These are phyloP conservation scores for Gallinago stenura DNA, from an alignment of 2,797 vertebrate species.

Conservation along the genomic window DNA sequence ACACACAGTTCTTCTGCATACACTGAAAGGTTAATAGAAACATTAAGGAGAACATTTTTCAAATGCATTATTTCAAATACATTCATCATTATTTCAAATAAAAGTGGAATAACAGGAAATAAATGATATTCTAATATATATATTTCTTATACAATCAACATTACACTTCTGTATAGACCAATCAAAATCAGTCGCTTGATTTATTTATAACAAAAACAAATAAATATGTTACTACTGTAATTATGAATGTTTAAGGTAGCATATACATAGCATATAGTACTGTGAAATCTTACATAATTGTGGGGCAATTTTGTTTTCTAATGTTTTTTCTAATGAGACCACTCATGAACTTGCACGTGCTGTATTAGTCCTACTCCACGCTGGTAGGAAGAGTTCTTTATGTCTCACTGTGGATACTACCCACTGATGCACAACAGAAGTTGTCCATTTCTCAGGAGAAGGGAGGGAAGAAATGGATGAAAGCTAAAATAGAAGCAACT, in stretches of 20 bases:
- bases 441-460: background rate
- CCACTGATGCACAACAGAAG: background rate
- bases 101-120: background rate
- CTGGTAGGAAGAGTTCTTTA: background rate
- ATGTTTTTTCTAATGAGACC: background rate
- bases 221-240: background rate
- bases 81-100: no score
- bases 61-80: background rate
- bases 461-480: background rate
- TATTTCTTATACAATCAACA: background rate
- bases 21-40: conserved; percentile 80
- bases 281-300: background rate
- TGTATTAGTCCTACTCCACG: background rate
- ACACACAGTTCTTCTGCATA: conserved; percentile 78
- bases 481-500: background rate
- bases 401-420: background rate
- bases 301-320: background rate
- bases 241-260: background rate
- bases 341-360: background rate
- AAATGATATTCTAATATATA: background rate
- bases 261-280: background rate
- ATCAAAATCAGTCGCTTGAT: background rate
- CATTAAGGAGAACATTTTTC: background rate
- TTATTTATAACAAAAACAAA: background rate
- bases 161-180: background rate